Evolutionary conservation across 2,797 vertebrate genomes (phyloP).

Genomic region (Spea hammondii): DNA sequence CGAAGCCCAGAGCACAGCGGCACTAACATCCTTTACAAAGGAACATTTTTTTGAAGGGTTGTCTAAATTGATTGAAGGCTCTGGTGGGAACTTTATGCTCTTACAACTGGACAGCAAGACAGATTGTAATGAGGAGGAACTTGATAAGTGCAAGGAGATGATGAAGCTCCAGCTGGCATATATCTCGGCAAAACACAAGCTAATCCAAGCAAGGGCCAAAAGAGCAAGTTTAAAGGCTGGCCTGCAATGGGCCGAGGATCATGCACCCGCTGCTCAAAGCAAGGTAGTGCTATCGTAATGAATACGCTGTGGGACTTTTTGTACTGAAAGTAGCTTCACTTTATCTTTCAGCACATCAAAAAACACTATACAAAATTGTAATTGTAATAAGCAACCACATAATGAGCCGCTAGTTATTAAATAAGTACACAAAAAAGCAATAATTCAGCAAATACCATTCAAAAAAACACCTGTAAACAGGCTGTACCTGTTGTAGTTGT

Average conservation of each 20-base stretch:
- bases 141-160: conserved; percentile 74
- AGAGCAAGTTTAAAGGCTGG: conserved; percentile 71
- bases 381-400: no score
- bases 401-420: no score
- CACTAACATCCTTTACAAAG: conserved; percentile 72
- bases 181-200: conserved; percentile 77
- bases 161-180: conserved; percentile 78
- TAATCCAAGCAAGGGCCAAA: conserved; percentile 75
- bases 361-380: no score
- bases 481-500: no score
- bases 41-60: conserved; percentile 72
- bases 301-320: neutral
- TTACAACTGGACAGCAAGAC: conserved; percentile 56
- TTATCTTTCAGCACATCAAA: no score
- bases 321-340: no score
- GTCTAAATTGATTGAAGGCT: conserved; percentile 72
- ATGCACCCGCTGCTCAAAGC: conserved; percentile 59
- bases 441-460: no score
- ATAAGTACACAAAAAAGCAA: no score
- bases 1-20: conserved; percentile 82
- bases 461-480: no score
- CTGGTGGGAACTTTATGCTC: conserved; percentile 72
- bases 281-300: conserved; percentile 58
- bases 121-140: conserved; percentile 55
- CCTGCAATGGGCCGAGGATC: conserved; percentile 74